Base-by-base conservation (phyloP, 2,888 invertebrate species). In the Macrosiphum euphorbiae region DNA sequence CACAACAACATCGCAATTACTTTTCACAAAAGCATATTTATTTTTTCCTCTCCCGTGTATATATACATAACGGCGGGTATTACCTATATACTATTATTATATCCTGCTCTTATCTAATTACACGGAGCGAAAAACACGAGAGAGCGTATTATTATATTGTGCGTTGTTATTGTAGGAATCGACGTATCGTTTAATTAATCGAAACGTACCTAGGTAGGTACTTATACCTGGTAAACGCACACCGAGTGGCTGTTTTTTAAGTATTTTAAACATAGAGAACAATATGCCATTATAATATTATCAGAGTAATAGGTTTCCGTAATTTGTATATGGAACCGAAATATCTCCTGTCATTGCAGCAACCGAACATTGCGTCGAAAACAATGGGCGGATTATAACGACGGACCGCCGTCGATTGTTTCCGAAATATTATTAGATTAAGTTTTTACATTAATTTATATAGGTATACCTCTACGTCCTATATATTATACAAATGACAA, bases 111-210 rank as follows among this genome's bases (percentile, higher is more conserved):
- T 44, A 58, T 58, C 58, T 58, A 89, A 89, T 58, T 58, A 89
- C 47, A 11, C n/a, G 61, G 20, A n/a, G 67, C 58, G 44, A 89
- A 89, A 58, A 61, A 10, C 89, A 28, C 88, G 88, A 58, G 13
- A 13, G 41, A 88, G 28, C 88, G 11, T 52, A 47, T 47, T 52
- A 47, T 47, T 47, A 11, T 47, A 47, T 4, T 47, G 11, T 47
- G 47, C 47, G n/a, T 87, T 87, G n/a, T 87, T 47, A 47, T 10
- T 10, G 44, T 47, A 55, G 52, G 50, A 41, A 8, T n/a, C 52
- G 47, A 47, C 47, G 35, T 88, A 58, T 58, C 88, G 88, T 41
- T 58, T 88, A 88, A 88, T 88, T 88, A 88, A 88, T 88, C 88
- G 88, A 58, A 55, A 41, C 41, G 16, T n/a, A n/a, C n/a, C n/a